Conservation (phyloP, 1,140 invertebrate genomes). For the Nebria ingens region DNA sequence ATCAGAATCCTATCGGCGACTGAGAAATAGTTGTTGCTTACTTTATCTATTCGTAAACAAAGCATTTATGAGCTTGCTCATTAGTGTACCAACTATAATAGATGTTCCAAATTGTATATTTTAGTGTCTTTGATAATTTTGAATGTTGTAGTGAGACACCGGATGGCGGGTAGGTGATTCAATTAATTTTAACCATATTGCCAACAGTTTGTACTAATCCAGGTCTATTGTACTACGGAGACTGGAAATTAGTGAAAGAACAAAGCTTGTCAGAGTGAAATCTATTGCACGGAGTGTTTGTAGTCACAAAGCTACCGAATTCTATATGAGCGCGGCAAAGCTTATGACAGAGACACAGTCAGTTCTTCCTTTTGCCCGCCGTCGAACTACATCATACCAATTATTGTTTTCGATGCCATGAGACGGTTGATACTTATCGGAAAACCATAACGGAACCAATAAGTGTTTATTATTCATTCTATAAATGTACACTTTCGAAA, state of each 20-base stretch:
- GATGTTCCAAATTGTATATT: neutral
- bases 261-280: constrained; percentile 3
- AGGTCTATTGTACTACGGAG: constrained; percentile 3
- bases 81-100: neutral
- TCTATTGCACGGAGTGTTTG: neutral
- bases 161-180: neutral
- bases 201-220: constrained; percentile 8
- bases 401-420: neutral
- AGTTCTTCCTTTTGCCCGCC: neutral
- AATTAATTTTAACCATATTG: constrained; percentile 6
- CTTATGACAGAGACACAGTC: neutral
- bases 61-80: neutral
- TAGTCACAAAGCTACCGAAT: constrained; percentile 2
- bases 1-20: too few relatives aligned
- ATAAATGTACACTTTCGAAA: neutral
- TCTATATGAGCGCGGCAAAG: neutral
- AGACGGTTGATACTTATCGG: neutral
- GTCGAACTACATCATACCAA: neutral
- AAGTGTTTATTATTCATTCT: neutral
- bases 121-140: constrained; percentile 6
- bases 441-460: neutral
- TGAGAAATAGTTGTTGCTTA: too few relatives aligned
- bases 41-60: neutral
- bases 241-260: constrained; percentile 7
- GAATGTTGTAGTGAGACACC: neutral